Evolutionary conservation across 2,797 vertebrate genomes (phyloP).

Genomic region (Cirrhinus molitorella): DNA sequence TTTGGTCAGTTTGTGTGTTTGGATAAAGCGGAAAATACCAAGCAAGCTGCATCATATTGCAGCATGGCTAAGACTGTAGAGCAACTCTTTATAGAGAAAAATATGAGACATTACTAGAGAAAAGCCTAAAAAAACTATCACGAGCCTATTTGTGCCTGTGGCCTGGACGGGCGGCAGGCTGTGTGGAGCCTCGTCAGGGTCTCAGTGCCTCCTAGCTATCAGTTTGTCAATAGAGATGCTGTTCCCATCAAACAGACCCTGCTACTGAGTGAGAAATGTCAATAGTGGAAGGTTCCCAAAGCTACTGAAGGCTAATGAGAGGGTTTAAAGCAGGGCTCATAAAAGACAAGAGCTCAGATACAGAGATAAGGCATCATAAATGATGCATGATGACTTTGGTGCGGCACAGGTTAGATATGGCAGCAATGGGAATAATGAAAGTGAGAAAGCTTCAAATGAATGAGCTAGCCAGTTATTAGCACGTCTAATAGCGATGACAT

Average conservation of each 20-base stretch:
- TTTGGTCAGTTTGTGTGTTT: constrained; percentile 36
- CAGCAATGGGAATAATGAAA: constrained; percentile 45
- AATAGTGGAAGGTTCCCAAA: constrained; percentile 76
- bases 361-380: constrained; percentile 81
- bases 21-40: neutral
- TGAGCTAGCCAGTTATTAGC: constrained; percentile 41
- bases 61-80: constrained; percentile 28
- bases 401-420: constrained; percentile 32
- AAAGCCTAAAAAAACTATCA: constrained; percentile 39
- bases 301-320: constrained; percentile 74
- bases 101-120: constrained; percentile 28
- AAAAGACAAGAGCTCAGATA: constrained; percentile 78
- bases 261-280: constrained; percentile 77
- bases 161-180: constrained; percentile 22
- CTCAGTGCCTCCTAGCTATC: constrained; percentile 60
- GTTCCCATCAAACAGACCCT: constrained; percentile 74
- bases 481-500: constrained; percentile 30
- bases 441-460: constrained; percentile 42
- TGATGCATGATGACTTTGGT: constrained; percentile 60
- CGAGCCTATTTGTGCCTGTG: constrained; percentile 40
- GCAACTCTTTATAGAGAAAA: constrained; percentile 18
- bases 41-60: constrained; percentile 13
- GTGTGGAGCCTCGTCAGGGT: constrained; percentile 33
- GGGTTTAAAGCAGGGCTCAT: constrained; percentile 75
- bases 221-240: constrained; percentile 79